Evolutionary conservation across 1,140 invertebrate species (phyloP).

Genomic region (Mactra quadrangularis): DNA sequence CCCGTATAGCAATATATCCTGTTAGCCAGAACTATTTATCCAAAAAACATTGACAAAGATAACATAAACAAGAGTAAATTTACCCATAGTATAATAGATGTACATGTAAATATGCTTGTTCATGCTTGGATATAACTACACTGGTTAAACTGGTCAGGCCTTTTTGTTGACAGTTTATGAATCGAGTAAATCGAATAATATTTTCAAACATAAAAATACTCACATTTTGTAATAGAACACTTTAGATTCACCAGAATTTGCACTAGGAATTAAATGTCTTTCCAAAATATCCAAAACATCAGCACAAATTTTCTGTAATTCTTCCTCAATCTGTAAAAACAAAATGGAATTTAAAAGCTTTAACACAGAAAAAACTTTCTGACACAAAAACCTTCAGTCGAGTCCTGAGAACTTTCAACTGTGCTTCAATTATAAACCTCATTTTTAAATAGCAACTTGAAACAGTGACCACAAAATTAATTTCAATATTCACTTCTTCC

Average conservation of each 20-base stretch:
- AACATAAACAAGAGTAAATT: neutral
- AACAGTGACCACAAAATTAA: too few species aligned
- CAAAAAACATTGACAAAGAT: neutral
- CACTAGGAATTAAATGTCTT: constrained; percentile 94
- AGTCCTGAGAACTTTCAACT: too few species aligned
- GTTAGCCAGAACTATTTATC: too few species aligned
- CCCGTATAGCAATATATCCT: too few species aligned
- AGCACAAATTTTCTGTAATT: constrained; percentile 97
- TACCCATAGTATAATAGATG: too few species aligned
- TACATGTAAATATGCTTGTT: neutral
- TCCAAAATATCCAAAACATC: constrained; percentile 91
- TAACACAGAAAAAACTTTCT: too few species aligned
- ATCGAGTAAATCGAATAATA: neutral
- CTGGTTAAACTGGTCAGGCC: neutral
- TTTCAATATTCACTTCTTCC: too few species aligned
- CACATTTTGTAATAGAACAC: constrained; percentile 99
- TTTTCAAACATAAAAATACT: constrained; percentile 74
- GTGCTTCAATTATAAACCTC: too few species aligned
- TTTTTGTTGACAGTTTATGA: neutral
- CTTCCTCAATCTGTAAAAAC: constrained; percentile 91
- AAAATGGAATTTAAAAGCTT: too few species aligned
- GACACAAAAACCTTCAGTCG: too few species aligned
- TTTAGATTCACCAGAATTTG: constrained; percentile 96
- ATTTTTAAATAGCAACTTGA: too few species aligned
- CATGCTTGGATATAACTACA: neutral